Base-by-base conservation (phyloP, 2,797 vertebrate genomes). In the Bradypodion ventrale region DNA sequence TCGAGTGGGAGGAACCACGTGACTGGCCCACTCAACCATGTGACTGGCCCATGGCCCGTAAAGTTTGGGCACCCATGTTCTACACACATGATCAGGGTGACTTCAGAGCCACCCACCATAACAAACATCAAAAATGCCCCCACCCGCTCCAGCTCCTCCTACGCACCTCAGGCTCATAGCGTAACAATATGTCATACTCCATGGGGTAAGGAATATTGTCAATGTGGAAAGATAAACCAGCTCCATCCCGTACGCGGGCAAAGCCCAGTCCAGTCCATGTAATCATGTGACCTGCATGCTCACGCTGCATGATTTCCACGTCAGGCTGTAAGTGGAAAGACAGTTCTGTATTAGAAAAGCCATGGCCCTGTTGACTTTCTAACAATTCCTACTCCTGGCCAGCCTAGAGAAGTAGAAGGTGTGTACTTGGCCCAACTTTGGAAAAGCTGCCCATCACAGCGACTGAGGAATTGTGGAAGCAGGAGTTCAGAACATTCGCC, bases 161-260 rank as follows among this genome's bases (percentile, higher is more conserved):
- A 25, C 88, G 78, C 83, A 99, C 97, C 97, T 98, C 97, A 0
- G 97, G 96, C 85, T 98, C 97, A 0, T 97, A 98, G 92, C 96
- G 95, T 76, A 99, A 95, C 94, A 97, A 94, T 88, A 98, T 96
- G 92, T 98, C 95, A 3, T 98, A 98, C 78, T 98, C 97, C 97
- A 98, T 97, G 78, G 97, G 95, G 56, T 94, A 96, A n/a, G 97
- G 97, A 85, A 98, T 95, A 83, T 97, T 91, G 85, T 96, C 94
- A 0, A 98, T 90, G 0, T 42, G 95, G 90, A 98, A 98, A 75
- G 96, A 95, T 78, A 99, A 94, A 10, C 97, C 97, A 5, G 97
- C 97, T 0, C 97, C 97, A 0, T 98, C 97, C 83, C 97, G 96
- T 85, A 98, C 95, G 0, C 95, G 95, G 44, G 96, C 95, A 0